Evolutionary conservation across 2,797 vertebrate species (phyloP), one percentile per base, ranked within the genome.

Genomic region (Smutsia temminckii): DNA sequence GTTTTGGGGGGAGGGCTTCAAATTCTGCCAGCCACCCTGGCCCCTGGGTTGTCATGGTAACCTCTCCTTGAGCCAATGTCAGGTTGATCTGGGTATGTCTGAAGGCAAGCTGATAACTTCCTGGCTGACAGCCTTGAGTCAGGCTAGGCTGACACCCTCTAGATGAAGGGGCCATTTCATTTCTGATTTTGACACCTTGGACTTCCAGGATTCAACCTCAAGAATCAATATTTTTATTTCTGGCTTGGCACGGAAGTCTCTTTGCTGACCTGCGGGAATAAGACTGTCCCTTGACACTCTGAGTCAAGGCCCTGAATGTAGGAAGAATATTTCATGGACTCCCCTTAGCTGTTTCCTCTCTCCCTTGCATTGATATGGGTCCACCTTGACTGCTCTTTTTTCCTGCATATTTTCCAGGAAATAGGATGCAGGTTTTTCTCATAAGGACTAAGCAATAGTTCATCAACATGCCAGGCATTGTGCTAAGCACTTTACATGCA

Each of bases 201-300:
- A 37, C 61, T 94, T 92, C 74, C 34, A 42, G 89, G 72, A 93
- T 68, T 86, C 91, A 93, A 83, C 69, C 37, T 69, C 71, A 87
- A 79, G 84, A 80, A 92, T 66, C 86, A 81, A 75, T 93, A 72
- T 49, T 85, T 93, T 89, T 92, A 94, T 95, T 95, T 71, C 77
- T 91, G 77, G 57, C 77, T 40, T n/a, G 16, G 72, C 2, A 3
- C 5, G 1, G 74, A 95, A 57, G 29, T 72, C 74, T 93, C 85
- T 93, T 85, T 75, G 51, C 61, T 57, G 80, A 83, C 61, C 42
- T 23, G 16, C 37, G 40, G 85, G 57, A 87, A 66, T 94, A 63
- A 80, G 81, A n/a, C 37, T 53, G 64, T 66, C 46, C 29, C 63
- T 85, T 7, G 0, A 7, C 37, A 80, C 77, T 96, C 72, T 37